Base-by-base conservation (phyloP, 2,888 invertebrate species). In the Meganola albula region DNA sequence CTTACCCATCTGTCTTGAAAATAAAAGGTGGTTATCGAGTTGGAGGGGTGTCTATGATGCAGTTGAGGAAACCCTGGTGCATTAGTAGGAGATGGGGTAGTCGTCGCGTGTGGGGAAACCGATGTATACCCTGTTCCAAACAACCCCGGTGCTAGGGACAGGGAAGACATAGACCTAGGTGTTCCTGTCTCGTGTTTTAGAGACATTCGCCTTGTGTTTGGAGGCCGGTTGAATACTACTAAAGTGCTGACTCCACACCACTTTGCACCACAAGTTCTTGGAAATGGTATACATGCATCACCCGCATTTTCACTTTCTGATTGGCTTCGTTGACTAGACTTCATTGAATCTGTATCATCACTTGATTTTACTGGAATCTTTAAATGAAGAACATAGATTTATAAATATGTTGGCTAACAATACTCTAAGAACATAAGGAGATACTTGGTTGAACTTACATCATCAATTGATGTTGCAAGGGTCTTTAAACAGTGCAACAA, bases 241-340 rank as follows among this genome's bases (percentile, higher is more conserved):
- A 98, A 76, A 33, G 91, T 89, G 58, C 95, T 95, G 11, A 93
- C 93, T 12, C 93, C 93, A 74, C 95, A 96, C 87, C 98, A 98
- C 57, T 93, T 92, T 0, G 96, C 97, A 1, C 97, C 97, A 6
- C 96, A 96, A 0, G 97, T 98, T 31, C 96, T 88, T 0, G 98
- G 98, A 74, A 97, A 98, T 0, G 98, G 98, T 50, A 98, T 94
- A 64, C 94, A 94, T 4, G 94, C 91, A 61, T 95, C 95, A 16
- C 88, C 86, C 0, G 85, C 85, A 44, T 83, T 83, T 42, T 84
- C 86, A 42, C 84, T 76, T 38, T 86, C 86, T 0, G 86, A 86
- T 40, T 83, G 80, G 51, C 84, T 82, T 42, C 83, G 55, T 55
- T 84, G 85, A 42, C 82, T 82, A 9, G 80, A 80, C 47, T 83